Percentiles rank a stretch among this genome's conserved stretches.
Conservation (phyloP, 2,113 vertebrate genomes). For the Himantopus leucocephalus region DNA sequence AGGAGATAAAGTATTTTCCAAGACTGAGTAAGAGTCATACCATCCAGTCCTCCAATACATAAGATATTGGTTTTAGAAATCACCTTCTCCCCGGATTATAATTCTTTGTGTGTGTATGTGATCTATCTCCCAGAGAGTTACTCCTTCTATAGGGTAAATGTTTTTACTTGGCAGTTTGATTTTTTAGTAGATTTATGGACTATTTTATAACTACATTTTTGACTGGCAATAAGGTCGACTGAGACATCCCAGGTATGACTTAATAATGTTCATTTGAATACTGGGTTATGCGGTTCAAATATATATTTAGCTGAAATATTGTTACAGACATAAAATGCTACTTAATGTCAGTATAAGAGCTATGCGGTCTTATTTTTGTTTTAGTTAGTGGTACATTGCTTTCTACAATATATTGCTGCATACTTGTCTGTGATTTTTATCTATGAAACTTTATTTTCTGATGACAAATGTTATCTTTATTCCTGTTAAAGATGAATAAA, state of each 20-base stretch:
- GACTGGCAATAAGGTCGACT: not conserved
- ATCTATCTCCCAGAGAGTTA: not conserved
- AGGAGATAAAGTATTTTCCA: not conserved
- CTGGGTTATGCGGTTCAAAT: not conserved
- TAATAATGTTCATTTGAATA: not conserved
- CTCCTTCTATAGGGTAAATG: not conserved
- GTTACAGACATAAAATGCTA: not conserved
- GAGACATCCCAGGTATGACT: not conserved
- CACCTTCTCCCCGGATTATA: not conserved
- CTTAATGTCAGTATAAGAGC: not conserved
- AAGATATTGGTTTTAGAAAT: not conserved
- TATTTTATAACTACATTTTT: not conserved
- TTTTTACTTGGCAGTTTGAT: not conserved
- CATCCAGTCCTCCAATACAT: not conserved
- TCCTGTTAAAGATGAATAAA: conserved; percentile 28
- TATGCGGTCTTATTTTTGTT: not conserved
- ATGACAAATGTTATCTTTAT: conserved; percentile 61
- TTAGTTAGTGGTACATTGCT: not conserved
- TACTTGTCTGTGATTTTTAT: conserved; percentile 48
- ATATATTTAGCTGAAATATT: not conserved
- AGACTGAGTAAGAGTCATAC: not conserved
- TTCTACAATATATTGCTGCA: not conserved
- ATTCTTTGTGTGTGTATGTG: not conserved
- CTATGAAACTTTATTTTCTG: conserved; percentile 49
- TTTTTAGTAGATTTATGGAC: not conserved